Percentiles rank a stretch among this genome's conserved stretches.
Conservation (phyloP, 1,140 invertebrate genomes). For the Zaprionus lachaisei region DNA sequence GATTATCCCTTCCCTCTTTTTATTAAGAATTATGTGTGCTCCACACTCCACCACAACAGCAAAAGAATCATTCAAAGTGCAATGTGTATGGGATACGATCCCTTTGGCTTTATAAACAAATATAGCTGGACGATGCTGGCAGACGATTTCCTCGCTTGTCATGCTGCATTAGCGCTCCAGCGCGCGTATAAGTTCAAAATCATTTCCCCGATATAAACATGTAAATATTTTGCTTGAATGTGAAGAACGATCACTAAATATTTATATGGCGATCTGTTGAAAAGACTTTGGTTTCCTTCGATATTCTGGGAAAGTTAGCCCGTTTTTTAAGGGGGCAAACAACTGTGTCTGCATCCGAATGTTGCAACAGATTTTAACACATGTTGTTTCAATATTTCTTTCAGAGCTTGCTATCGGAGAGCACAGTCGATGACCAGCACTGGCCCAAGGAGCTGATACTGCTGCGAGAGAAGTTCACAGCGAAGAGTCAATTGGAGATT, state of each 20-base stretch:
- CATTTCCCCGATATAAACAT: constrained; percentile 41
- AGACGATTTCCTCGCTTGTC: constrained; percentile 25
- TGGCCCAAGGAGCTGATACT: constrained; percentile 89
- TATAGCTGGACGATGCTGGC: neutral
- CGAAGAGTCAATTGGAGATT: constrained; percentile 86
- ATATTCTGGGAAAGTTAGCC: constrained; percentile 20
- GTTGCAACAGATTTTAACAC: constrained; percentile 59
- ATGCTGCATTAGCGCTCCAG: constrained; percentile 3
- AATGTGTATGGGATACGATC: neutral
- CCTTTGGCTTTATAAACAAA: constrained; percentile 36
- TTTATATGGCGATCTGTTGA: constrained; percentile 49
- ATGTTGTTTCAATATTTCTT: constrained; percentile 44
- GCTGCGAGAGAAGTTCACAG: constrained; percentile 88
- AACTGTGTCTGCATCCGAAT: constrained; percentile 42
- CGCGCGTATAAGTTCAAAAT: constrained; percentile 23
- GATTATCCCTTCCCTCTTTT: constrained; percentile 21
- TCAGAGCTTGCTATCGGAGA: constrained; percentile 88
- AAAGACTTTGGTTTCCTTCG: constrained; percentile 7
- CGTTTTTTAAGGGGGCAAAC: constrained; percentile 25
- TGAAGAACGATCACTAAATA: constrained; percentile 63
- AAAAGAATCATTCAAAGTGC: constrained; percentile 9
- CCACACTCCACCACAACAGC: constrained; percentile 18
- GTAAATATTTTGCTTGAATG: constrained; percentile 66
- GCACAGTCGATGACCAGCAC: constrained; percentile 87
- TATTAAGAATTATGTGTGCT: constrained; percentile 66